A percentile compares a stretch with the other conserved stretches of the same genome.
Evolutionary conservation across 2,113 vertebrate species (phyloP).

Genomic region (Pollimyrus isidori): DNA sequence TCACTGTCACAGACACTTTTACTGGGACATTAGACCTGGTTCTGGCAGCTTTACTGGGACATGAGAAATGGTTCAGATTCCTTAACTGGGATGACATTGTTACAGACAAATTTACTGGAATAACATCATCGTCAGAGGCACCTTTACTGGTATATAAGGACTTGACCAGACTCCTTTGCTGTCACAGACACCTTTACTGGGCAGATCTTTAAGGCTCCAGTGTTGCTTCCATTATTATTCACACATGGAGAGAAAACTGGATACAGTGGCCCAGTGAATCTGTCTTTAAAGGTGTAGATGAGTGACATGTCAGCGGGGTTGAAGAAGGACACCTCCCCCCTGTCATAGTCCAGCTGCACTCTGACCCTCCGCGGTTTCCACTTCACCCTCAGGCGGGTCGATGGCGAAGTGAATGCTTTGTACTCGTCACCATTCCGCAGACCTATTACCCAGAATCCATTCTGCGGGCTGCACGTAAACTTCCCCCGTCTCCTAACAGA

Average conservation of each 20-base stretch:
- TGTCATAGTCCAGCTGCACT: not conserved
- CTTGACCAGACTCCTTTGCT: not conserved
- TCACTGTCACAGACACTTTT: not conserved
- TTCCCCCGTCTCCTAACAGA: not conserved
- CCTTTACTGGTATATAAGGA: not conserved
- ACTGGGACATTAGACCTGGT: too few relatives aligned
- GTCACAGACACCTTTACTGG: not conserved
- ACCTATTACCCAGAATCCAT: not conserved
- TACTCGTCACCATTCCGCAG: not conserved
- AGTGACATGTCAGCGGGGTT: not conserved
- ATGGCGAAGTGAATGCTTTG: not conserved
- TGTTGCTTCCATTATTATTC: not conserved
- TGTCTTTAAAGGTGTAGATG: not conserved
- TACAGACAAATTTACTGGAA: too few relatives aligned
- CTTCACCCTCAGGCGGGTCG: not conserved
- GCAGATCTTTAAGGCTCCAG: not conserved
- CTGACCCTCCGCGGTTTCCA: not conserved
- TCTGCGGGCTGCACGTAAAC: not conserved
- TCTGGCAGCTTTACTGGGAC: too few relatives aligned
- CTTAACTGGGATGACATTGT: too few relatives aligned
- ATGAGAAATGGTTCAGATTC: not conserved
- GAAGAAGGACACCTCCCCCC: not conserved
- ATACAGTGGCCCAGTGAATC: not conserved
- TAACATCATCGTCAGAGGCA: not conserved
- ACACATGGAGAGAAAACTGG: not conserved